These are phyloP conservation scores for Thunnus albacares DNA, from an alignment of 2,797 vertebrate genomes.

Conservation along the genomic window DNA sequence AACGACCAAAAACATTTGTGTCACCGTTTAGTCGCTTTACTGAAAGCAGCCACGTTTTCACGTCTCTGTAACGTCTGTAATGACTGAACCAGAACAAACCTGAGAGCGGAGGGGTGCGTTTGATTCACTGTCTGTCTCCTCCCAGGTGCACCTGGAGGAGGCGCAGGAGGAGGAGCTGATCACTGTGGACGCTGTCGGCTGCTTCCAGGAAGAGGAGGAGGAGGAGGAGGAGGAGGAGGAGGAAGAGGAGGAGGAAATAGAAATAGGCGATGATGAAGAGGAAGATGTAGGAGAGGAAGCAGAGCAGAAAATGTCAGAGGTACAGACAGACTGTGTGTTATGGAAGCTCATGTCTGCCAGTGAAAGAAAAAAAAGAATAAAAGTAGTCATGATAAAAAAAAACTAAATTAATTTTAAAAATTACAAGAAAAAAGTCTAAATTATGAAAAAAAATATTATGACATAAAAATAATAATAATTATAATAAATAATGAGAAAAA, in stretches of 20 bases:
- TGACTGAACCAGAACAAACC: too few relatives aligned
- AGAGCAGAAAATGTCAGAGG: conserved; percentile 11
- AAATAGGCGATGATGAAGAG: conserved; percentile 1
- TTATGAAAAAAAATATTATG: not conserved
- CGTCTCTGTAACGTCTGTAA: too few relatives aligned
- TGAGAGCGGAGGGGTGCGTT: too few relatives aligned
- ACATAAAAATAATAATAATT: not conserved
- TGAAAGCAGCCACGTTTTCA: too few relatives aligned
- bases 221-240: conserved; percentile 82
- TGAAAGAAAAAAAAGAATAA: too few relatives aligned
- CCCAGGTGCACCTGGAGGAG: conserved; percentile 78
- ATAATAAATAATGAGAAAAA: too few relatives aligned
- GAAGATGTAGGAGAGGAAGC: not conserved
- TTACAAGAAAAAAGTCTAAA: too few relatives aligned
- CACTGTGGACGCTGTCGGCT: conserved; percentile 95
- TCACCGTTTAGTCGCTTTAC: too few relatives aligned
- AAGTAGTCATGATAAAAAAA: too few relatives aligned
- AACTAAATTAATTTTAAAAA: not conserved
- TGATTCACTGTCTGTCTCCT: conserved; percentile 16
- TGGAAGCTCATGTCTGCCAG: too few relatives aligned
- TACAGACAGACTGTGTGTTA: not conserved
- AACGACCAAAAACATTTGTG: too few relatives aligned
- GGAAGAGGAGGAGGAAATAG: conserved; percentile 30
- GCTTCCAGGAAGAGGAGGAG: conserved; percentile 91
- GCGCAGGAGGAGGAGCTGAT: conserved; percentile 96